A percentile compares a stretch with the other conserved stretches of the same genome.
These are phyloP conservation scores for Rynchops niger DNA, from an alignment of 2,113 vertebrate species.

Conservation along the genomic window DNA sequence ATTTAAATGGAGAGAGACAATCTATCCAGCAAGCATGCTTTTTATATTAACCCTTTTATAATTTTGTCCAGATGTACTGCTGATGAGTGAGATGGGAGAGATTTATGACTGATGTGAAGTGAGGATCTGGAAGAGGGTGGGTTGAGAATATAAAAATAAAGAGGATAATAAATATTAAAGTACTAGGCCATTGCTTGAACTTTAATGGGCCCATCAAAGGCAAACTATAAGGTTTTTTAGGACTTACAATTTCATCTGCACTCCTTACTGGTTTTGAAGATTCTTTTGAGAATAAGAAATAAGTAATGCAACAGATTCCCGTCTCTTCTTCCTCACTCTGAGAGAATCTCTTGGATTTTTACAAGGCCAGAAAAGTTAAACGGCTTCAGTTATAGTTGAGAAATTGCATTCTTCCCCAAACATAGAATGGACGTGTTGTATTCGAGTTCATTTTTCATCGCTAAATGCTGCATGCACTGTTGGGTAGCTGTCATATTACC, in stretches of 20 bases:
- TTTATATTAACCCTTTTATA: slow-evolving; percentile 51
- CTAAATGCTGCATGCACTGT: not conserved
- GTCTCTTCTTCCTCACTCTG: not conserved
- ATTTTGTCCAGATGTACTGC: slow-evolving; percentile 43
- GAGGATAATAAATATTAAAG: slow-evolving; percentile 29
- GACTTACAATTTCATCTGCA: slow-evolving; percentile 2
- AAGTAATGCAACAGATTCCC: not conserved
- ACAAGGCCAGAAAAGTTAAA: not conserved
- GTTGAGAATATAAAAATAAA: slow-evolving; percentile 49
- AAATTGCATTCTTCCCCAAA: not conserved
- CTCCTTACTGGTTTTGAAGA: slow-evolving; percentile 10
- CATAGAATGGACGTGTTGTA: not conserved
- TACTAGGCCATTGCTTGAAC: not conserved
- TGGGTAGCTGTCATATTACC: not conserved
- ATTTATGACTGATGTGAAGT: slow-evolving; percentile 46
- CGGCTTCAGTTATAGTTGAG: not conserved
- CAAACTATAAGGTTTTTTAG: slow-evolving; percentile 3
- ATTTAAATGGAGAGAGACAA: not conserved
- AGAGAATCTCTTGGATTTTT: not conserved
- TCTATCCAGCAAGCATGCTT: not conserved
- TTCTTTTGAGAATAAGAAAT: slow-evolving; percentile 7
- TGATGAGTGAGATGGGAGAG: slow-evolving; percentile 9
- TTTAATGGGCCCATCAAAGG: slow-evolving; percentile 20
- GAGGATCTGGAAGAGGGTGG: slow-evolving; percentile 12
- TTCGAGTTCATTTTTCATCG: not conserved